Percentiles rank a stretch among this genome's conserved stretches.
Evolutionary conservation across 2,113 vertebrate genomes (phyloP).

Genomic region (Hyperoodon ampullatus): DNA sequence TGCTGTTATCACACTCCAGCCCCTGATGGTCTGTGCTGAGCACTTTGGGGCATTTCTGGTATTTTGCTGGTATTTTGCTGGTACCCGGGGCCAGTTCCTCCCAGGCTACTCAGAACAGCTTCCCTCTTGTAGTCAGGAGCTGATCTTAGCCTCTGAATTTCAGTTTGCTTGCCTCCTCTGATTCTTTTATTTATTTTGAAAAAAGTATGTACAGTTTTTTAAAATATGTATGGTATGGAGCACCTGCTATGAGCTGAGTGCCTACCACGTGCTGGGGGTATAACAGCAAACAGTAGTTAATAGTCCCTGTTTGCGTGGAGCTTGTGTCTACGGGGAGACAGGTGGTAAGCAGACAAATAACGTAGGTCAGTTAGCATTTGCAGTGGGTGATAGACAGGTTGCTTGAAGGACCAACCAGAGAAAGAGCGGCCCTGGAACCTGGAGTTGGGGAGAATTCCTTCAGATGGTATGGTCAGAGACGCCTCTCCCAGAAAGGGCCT

Average conservation of each 20-base stretch:
- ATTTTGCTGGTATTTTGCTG: background rate
- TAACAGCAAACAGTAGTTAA: rapidly evolving
- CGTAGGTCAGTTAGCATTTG: rapidly evolving
- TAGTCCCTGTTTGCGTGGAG: rapidly evolving
- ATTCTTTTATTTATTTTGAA: background rate
- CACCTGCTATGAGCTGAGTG: background rate
- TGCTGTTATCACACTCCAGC: rapidly evolving
- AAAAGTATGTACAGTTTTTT: background rate
- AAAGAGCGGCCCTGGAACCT: rapidly evolving
- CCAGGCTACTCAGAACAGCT: background rate
- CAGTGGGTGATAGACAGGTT: rapidly evolving
- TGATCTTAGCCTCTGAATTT: background rate
- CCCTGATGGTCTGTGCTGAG: background rate
- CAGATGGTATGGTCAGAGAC: rapidly evolving
- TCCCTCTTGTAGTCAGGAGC: background rate
- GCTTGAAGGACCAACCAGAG: background rate
- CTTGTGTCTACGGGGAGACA: background rate
- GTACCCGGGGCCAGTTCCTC: no score
- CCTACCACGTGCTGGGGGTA: rapidly evolving
- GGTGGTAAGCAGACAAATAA: background rate
- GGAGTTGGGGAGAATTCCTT: rapidly evolving
- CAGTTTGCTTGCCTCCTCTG: background rate
- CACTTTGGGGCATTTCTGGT: background rate
- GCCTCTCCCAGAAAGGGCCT: background rate
- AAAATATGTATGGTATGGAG: rapidly evolving